These are phyloP conservation scores for Protaetia brevitarsis DNA, from an alignment of 1,140 invertebrate genomes.

Conservation along the genomic window DNA sequence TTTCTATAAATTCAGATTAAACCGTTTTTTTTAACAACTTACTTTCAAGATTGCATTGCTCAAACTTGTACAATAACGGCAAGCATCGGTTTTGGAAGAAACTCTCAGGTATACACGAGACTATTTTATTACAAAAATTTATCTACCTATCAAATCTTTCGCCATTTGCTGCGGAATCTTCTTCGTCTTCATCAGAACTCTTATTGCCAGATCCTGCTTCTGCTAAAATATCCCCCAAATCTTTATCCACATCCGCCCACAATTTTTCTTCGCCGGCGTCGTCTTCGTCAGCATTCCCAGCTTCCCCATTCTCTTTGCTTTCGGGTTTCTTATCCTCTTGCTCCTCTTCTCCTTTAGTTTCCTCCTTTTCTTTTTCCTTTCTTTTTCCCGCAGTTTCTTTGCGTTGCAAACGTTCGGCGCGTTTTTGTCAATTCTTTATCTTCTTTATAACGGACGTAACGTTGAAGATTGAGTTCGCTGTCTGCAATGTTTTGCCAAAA, in stretches of 20 bases:
- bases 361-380: conserved; percentile 32
- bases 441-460: conserved; percentile 70
- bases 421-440: conserved; percentile 64
- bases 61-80: too few species aligned
- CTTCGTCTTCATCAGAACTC: conserved; percentile 70
- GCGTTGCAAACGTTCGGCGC: conserved; percentile 65
- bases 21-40: too few species aligned
- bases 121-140: too few species aligned
- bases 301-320: conserved; percentile 24
- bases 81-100: too few species aligned
- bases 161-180: conserved; percentile 55
- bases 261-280: conserved; percentile 62
- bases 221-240: conserved; percentile 64
- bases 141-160: conserved; percentile 47
- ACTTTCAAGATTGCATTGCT: too few species aligned
- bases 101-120: too few species aligned
- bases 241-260: conserved; percentile 74
- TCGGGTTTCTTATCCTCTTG: conserved; percentile 24
- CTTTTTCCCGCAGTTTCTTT: conserved; percentile 47
- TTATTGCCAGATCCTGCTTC: conserved; percentile 62
- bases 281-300: conserved; percentile 41
- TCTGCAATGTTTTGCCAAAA: conserved; percentile 66
- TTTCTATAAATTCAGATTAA: too few species aligned
- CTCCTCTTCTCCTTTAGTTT: conserved; percentile 4
- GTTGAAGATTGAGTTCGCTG: conserved; percentile 66